Evolutionary conservation across 2,888 invertebrate genomes (phyloP).

Genomic region (Euproctis similis): DNA sequence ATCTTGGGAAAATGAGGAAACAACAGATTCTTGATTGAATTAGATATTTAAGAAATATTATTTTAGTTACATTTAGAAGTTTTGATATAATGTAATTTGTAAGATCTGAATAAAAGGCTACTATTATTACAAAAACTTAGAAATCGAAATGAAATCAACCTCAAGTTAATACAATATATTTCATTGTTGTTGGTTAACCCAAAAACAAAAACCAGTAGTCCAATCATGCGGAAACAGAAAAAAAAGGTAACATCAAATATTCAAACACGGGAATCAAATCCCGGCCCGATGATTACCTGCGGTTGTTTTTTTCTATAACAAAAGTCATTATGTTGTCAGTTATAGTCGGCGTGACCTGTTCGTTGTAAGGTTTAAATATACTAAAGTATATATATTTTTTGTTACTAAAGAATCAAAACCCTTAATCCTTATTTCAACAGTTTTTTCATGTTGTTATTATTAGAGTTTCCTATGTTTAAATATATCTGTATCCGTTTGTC

Average conservation of each 20-base stretch:
- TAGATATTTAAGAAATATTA: too few relatives aligned
- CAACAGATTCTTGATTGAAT: too few relatives aligned
- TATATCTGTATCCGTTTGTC: too few relatives aligned
- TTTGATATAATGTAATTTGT: too few relatives aligned
- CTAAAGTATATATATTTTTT: too few relatives aligned
- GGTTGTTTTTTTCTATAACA: constrained; percentile 19
- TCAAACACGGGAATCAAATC: constrained; percentile 19
- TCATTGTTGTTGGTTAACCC: too few relatives aligned
- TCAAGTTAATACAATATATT: too few relatives aligned
- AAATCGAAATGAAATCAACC: too few relatives aligned
- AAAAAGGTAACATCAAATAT: constrained; percentile 19
- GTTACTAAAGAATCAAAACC: constrained; percentile 9
- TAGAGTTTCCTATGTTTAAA: constrained; percentile 9
- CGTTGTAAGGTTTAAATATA: constrained; percentile 14
- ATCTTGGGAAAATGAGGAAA: too few relatives aligned
- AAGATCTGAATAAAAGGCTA: too few relatives aligned
- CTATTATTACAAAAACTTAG: too few relatives aligned
- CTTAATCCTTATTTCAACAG: constrained; percentile 6
- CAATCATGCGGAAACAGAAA: constrained; percentile 19
- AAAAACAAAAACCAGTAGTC: constrained; percentile 29
- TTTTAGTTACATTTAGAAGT: too few relatives aligned
- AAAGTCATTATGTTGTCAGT: constrained; percentile 22
- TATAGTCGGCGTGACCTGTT: constrained; percentile 18
- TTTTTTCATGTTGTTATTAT: constrained; percentile 13
- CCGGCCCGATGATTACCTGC: constrained; percentile 24